These are phyloP conservation scores for Etheostoma nigrum DNA, from an alignment of 2,797 vertebrate species.

Conservation along the genomic window DNA sequence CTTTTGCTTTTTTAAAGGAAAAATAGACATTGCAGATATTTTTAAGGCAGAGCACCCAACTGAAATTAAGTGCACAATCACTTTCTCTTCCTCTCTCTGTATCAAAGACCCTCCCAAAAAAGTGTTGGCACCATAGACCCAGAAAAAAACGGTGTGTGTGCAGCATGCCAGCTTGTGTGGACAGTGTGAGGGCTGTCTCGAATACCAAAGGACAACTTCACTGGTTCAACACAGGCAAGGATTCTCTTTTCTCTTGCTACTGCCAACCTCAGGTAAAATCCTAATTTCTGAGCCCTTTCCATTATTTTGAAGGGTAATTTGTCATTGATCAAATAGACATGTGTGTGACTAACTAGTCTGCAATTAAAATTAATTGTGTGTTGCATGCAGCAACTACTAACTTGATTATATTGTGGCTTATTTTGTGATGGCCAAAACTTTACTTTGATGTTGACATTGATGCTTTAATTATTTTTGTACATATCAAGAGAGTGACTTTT, in stretches of 20 bases:
- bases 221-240: constrained; percentile 54
- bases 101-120: constrained; percentile 61
- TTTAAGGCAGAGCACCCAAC: not conserved
- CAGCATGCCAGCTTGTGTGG: constrained; percentile 50
- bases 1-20: too few relatives aligned
- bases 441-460: not conserved
- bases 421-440: not conserved
- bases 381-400: not conserved
- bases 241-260: constrained; percentile 53
- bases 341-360: not conserved
- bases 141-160: constrained; percentile 33
- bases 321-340: not conserved
- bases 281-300: not conserved
- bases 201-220: constrained; percentile 70
- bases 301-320: not conserved
- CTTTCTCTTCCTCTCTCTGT: not conserved
- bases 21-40: not conserved
- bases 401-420: not conserved
- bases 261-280: constrained; percentile 75
- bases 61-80: constrained; percentile 3
- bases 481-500: not conserved
- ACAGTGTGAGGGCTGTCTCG: constrained; percentile 58
- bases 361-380: not conserved
- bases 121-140: constrained; percentile 19
- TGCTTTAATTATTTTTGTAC: constrained; percentile 6